Percentiles rank a stretch among this genome's conserved stretches.
phyloP scores from a whole-genome alignment of 2,797 vertebrate genomes.

The Spatula clypeata region DNA sequence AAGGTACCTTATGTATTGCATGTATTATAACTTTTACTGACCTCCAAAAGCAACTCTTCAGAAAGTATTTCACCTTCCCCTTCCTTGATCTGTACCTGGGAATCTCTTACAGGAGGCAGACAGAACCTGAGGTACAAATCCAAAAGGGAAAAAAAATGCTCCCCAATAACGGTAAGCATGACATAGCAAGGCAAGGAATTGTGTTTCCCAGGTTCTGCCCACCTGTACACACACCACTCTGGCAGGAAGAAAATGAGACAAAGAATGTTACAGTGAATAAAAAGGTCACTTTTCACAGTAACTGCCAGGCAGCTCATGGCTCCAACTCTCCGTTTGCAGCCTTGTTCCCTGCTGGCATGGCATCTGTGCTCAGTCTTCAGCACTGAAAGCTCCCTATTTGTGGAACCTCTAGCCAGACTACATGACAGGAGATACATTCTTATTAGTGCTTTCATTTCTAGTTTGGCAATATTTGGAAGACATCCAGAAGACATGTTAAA shows the following conservation, averaged over 20 bases:
- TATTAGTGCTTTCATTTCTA: constrained; percentile 26
- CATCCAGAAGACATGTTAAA: background rate
- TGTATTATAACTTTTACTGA: background rate
- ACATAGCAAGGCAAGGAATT: background rate
- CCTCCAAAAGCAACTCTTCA: background rate
- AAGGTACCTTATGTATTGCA: background rate
- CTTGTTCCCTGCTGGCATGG: background rate
- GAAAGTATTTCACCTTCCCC: background rate
- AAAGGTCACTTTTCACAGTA: background rate
- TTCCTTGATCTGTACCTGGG: background rate
- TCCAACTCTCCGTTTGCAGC: constrained; percentile 46
- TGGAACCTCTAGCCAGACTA: constrained; percentile 18
- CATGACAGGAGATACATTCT: constrained; percentile 40
- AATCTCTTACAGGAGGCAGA: background rate
- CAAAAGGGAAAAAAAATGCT: background rate
- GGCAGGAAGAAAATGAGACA: constrained; percentile 51
- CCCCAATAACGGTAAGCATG: background rate
- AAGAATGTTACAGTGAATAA: constrained; percentile 24
- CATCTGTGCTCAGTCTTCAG: constrained; percentile 56
- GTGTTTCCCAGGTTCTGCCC: background rate
- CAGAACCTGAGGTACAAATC: background rate
- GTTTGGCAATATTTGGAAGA: constrained; percentile 29
- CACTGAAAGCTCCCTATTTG: background rate
- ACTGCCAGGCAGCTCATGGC: constrained; percentile 22
- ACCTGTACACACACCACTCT: background rate